Evolutionary conservation across 1,140 invertebrate genomes (phyloP).

Genomic region (Euura saliciscinereae): DNA sequence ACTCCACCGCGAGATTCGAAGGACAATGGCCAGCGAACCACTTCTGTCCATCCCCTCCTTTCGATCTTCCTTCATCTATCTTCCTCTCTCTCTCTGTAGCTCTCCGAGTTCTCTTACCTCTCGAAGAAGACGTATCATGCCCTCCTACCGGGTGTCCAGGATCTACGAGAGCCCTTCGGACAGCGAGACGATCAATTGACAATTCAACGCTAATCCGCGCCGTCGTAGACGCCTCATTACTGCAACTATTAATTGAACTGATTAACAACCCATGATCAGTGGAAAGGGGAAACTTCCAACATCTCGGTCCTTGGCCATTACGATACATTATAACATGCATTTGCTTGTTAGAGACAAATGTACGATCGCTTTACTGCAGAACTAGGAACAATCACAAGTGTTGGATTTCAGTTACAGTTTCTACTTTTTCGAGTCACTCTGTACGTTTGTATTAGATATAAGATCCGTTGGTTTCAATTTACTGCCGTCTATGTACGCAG

Average conservation of each 20-base stretch:
- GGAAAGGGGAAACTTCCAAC: no score
- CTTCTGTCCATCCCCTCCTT: neutral
- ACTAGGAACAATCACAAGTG: no score
- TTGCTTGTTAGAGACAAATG: no score
- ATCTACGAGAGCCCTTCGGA: neutral
- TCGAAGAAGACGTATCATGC: neutral
- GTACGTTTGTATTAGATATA: neutral
- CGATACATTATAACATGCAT: no score
- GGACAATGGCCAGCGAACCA: constrained; percentile 3
- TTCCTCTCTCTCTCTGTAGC: no score
- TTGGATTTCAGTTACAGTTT: no score
- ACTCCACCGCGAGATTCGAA: constrained; percentile 4
- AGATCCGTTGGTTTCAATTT: neutral
- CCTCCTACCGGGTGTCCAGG: constrained; percentile 1
- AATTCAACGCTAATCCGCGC: neutral
- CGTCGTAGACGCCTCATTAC: no score
- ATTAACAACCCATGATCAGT: no score
- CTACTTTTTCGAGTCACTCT: neutral
- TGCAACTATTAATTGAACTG: no score
- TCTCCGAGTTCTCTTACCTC: neutral
- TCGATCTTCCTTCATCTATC: neutral
- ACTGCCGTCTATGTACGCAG: constrained; percentile 18
- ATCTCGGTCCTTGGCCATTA: no score
- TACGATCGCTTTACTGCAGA: no score
- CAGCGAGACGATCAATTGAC: constrained; percentile 1